Evolutionary conservation across 1,140 invertebrate species (phyloP), one percentile per base, ranked within the genome.

Genomic region (Homalodisca vitripennis): DNA sequence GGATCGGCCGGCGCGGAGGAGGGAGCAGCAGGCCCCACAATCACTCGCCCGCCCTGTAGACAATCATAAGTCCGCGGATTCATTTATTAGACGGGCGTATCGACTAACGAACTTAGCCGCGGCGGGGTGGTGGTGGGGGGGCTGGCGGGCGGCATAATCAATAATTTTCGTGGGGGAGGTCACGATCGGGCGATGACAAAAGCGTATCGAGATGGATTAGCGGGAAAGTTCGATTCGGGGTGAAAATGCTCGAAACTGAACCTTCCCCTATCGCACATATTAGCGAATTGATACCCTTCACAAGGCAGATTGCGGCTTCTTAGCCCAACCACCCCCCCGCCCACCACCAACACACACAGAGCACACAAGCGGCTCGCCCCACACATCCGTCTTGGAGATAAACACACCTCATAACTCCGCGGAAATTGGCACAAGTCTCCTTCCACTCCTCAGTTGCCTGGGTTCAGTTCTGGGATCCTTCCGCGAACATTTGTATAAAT

Each of bases 301-400:
- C 48, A 51, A 51, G n/a, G 48, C 48, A 41, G 34, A 41, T 51
- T 51, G 48, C n/a, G 48, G 48, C 48, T 51, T 51, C 48, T 51
- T 51, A 51, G 14, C 48, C 48, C n/a, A n/a, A n/a, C n/a, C n/a
- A n/a, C 48, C 48, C 48, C 48, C 48, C 48, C 48, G 3, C 17
- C 6, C 17, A 41, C 34, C 34, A 6, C 34, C 34, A 6, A 10
- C 34, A 10, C 17, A 41, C 34, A n/a, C n/a, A n/a, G n/a, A n/a
- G n/a, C n/a, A n/a, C n/a, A n/a, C n/a, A n/a, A n/a, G n/a, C n/a
- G n/a, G n/a, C n/a, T 22, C n/a, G 14, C 48, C 48, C 22, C n/a
- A 51, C 48, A 51, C 48, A 51, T 51, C 48, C 17, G 14, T 51
- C 48, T 51, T 51, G 3, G 48, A 51, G 48, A 51, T 51, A 51